These are phyloP conservation scores for Amiota minor DNA, from an alignment of 2,888 invertebrate species.

Conservation along the genomic window DNA sequence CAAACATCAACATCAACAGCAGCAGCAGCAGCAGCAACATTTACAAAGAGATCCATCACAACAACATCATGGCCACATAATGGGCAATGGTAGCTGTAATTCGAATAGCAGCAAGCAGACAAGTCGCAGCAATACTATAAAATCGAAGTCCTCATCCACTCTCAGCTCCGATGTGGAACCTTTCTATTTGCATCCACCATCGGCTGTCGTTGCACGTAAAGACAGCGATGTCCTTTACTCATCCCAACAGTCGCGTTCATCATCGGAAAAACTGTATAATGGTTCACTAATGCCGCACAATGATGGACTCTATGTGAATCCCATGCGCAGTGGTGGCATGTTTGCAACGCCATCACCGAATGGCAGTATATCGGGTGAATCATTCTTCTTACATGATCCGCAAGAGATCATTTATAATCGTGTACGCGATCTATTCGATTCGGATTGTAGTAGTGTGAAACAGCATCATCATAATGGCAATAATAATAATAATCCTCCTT, in stretches of 20 bases:
- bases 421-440: conserved; percentile 86
- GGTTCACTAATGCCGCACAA: conserved; percentile 68
- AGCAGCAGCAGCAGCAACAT: conserved; percentile 49
- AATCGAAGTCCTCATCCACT: conserved; percentile 73
- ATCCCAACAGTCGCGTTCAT: conserved; percentile 63
- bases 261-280: conserved; percentile 70
- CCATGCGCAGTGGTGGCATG: conserved; percentile 78
- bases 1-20: conserved; percentile 49
- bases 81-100: conserved; percentile 60
- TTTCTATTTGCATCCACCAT: conserved; percentile 85
- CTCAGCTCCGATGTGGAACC: conserved; percentile 77
- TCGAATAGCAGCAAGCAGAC: conserved; percentile 70
- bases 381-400: conserved; percentile 89
- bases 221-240: conserved; percentile 70
- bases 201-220: conserved; percentile 61
- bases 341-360: conserved; percentile 76
- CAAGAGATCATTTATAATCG: conserved; percentile 87
- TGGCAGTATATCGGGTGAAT: conserved; percentile 78
- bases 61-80: conserved; percentile 38
- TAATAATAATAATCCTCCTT: neutral
- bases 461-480: conserved; percentile 49
- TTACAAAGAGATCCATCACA: conserved; percentile 47
- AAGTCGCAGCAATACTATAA: conserved; percentile 72
- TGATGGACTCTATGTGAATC: conserved; percentile 89
- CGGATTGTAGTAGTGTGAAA: conserved; percentile 71